A percentile compares a stretch with the other conserved stretches of the same genome.
Evolutionary conservation across 2,113 vertebrate species (phyloP).

Genomic region (Alethe castanea): DNA sequence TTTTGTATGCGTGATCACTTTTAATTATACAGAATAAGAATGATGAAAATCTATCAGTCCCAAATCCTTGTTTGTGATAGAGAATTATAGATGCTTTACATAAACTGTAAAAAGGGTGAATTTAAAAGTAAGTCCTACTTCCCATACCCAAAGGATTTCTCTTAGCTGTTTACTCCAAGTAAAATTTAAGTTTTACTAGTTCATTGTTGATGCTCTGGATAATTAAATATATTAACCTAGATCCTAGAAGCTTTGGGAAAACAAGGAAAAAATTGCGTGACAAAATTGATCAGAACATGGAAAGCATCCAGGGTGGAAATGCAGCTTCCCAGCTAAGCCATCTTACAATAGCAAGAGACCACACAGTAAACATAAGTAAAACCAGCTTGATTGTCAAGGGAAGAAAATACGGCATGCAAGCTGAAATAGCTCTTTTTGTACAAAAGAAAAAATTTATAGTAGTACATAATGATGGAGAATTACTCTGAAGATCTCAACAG

Average conservation of each 20-base stretch:
- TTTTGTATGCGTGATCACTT: not conserved
- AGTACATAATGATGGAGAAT: not conserved
- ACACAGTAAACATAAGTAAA: constrained; percentile 64
- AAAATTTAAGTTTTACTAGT: not conserved
- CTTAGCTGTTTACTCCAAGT: not conserved
- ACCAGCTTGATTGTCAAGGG: constrained; percentile 60
- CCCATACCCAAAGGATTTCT: not conserved
- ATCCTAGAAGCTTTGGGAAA: constrained; percentile 25
- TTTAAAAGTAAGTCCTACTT: not conserved
- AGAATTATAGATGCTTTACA: not conserved
- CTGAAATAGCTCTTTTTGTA: constrained; percentile 28
- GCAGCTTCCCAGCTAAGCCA: constrained; percentile 48
- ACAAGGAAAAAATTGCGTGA: constrained; percentile 18
- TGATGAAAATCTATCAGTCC: not conserved
- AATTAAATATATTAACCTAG: constrained; percentile 15
- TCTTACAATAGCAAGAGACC: constrained; percentile 50
- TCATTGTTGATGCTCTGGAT: not conserved
- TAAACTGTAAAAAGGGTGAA: not conserved
- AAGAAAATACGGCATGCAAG: not conserved
- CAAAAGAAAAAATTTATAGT: not conserved
- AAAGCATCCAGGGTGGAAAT: constrained; percentile 63
- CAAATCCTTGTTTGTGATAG: not conserved
- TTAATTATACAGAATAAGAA: not conserved
- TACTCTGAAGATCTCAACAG: not conserved
- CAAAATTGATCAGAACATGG: constrained; percentile 54